Conservation (phyloP, 1,140 invertebrate genomes). For the Drosophila sp. region DNA sequence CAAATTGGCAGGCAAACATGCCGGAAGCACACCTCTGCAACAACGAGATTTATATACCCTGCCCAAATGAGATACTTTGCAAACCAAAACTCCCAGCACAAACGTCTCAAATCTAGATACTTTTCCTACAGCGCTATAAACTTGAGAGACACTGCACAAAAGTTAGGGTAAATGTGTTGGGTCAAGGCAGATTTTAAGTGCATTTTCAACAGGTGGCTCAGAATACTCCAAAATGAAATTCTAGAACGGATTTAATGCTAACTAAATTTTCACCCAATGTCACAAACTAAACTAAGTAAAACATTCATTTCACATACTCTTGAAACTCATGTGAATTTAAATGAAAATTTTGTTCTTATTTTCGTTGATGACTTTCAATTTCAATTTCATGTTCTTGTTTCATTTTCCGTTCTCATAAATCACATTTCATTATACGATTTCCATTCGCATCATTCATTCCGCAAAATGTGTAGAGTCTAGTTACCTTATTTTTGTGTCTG, state of each 20-base stretch:
- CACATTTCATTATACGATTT: conserved; percentile 10
- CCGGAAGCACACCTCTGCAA: neutral
- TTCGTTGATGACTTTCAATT: neutral
- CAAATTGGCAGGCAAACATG: conserved; percentile 31
- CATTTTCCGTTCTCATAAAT: conserved; percentile 1
- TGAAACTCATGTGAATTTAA: neutral
- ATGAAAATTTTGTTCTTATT: neutral
- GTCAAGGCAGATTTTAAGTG: neutral
- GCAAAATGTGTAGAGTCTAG: conserved; percentile 25
- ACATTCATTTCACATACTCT: neutral
- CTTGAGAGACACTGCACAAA: too few relatives aligned
- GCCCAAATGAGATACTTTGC: neutral
- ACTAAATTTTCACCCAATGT: too few relatives aligned
- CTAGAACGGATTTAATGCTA: neutral
- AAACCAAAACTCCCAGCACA: too few relatives aligned
- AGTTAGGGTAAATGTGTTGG: neutral
- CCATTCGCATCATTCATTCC: conserved; percentile 26
- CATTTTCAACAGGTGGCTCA: neutral
- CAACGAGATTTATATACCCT: neutral
- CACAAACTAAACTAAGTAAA: neutral
- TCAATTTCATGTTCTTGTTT: neutral
- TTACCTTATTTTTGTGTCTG: conserved; percentile 19
- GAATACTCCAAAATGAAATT: neutral
- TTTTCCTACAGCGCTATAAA: too few relatives aligned
- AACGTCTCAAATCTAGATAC: too few relatives aligned